Percentiles rank a stretch among this genome's conserved stretches.
Evolutionary conservation across 2,797 vertebrate genomes (phyloP).

Genomic region (Coracias cyanogaster): DNA sequence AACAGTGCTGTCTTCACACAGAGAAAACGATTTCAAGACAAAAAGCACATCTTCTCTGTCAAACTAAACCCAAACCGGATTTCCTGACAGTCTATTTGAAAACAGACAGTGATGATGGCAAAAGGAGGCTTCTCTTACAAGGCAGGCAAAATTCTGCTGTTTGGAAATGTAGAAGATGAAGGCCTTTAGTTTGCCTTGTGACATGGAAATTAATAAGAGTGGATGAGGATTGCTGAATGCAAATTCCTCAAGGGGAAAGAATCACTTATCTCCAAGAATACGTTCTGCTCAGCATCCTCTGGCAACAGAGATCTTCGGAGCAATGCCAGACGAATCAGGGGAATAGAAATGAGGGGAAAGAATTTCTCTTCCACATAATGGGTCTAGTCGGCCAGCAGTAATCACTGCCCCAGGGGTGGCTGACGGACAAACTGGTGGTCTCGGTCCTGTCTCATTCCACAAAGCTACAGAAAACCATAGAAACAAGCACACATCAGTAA

Average conservation of each 20-base stretch:
- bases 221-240: not conserved
- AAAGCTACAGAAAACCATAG: not conserved
- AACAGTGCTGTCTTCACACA: not conserved
- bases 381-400: not conserved
- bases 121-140: not conserved
- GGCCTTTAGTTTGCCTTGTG: not conserved
- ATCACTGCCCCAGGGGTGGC: not conserved
- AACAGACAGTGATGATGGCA: not conserved
- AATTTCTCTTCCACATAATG: not conserved
- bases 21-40: not conserved
- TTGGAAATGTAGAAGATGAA: not conserved
- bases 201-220: not conserved
- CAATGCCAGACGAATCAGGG: not conserved
- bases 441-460: not conserved
- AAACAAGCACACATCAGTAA: not conserved
- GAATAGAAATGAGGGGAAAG: not conserved
- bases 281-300: not conserved
- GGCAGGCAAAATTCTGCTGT: not conserved
- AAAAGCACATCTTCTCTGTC: not conserved
- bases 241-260: not conserved
- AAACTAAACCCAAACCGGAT: not conserved
- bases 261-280: not conserved
- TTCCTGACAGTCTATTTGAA: not conserved
- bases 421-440: not conserved
- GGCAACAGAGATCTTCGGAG: not conserved